Percentiles rank a stretch among this genome's conserved stretches.
phyloP scores from a whole-genome alignment of 2,888 invertebrate species.

The Drosophila emarginata region DNA sequence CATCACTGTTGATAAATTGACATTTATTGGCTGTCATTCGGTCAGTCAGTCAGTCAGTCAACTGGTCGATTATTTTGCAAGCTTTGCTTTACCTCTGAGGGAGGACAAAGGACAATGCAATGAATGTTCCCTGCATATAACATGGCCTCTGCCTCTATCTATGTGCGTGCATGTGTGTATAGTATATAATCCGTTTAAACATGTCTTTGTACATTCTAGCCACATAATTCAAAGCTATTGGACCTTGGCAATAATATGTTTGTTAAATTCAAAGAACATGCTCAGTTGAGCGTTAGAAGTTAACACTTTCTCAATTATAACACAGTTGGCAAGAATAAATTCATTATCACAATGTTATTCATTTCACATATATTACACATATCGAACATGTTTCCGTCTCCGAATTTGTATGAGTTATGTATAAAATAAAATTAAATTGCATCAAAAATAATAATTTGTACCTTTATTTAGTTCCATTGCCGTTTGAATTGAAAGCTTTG shows the following conservation, averaged over 20 bases:
- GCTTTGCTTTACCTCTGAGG: conserved; percentile 39
- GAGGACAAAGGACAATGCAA: conserved; percentile 51
- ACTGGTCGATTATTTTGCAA: conserved; percentile 55
- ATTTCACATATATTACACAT: not conserved
- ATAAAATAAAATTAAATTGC: too few species aligned
- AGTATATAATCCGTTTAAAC: not conserved
- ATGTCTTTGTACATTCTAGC: not conserved
- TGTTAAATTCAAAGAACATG: conserved; percentile 1
- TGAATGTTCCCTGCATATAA: conserved; percentile 66
- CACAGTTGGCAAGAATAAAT: not conserved
- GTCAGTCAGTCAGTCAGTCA: conserved; percentile 31
- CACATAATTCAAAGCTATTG: not conserved
- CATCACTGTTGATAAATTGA: conserved; percentile 63
- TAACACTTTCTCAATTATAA: not conserved
- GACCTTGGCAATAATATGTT: not conserved
- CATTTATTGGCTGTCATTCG: conserved; percentile 69
- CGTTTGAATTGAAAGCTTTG: too few species aligned
- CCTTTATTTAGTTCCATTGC: too few species aligned
- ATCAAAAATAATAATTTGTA: too few species aligned
- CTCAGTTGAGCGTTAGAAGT: not conserved
- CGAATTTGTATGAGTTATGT: too few species aligned
- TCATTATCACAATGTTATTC: not conserved
- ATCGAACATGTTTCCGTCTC: too few species aligned
- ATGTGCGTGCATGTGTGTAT: not conserved
- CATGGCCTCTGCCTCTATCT: not conserved